Conservation (phyloP, 2,888 invertebrate genomes). For the Oscheius myriophilus region DNA sequence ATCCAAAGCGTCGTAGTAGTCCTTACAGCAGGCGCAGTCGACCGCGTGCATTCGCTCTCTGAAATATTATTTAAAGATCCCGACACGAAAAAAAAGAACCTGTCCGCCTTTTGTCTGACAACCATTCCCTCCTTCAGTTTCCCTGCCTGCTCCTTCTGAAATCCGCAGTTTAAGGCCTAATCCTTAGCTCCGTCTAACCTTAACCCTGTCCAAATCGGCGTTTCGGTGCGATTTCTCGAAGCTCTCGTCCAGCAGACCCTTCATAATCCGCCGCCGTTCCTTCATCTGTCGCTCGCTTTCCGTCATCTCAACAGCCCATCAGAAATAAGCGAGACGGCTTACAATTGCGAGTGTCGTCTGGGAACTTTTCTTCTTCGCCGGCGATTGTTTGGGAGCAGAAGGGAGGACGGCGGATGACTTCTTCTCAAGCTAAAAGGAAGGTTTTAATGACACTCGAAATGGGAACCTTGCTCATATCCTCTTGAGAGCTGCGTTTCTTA, state of each 20-base stretch:
- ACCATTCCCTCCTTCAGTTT: conserved; percentile 9
- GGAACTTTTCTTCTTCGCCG: too few relatives aligned
- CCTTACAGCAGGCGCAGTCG: conserved; percentile 54
- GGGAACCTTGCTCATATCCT: too few relatives aligned
- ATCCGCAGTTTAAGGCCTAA: background rate
- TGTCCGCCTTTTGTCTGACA: conserved; percentile 16
- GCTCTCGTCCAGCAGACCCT: conserved; percentile 9
- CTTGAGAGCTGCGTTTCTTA: too few relatives aligned
- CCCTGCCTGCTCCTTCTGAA: conserved; percentile 7
- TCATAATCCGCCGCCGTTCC: conserved; percentile 7
- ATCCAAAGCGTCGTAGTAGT: conserved; percentile 56
- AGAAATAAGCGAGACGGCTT: background rate
- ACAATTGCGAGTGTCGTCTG: too few relatives aligned
- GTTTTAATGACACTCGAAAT: too few relatives aligned
- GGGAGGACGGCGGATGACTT: too few relatives aligned
- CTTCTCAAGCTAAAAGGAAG: too few relatives aligned
- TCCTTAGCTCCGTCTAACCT: background rate
- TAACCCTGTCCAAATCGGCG: too few relatives aligned
- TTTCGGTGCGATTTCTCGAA: conserved; percentile 4
- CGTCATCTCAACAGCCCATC: background rate
- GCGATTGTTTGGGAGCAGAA: too few relatives aligned
- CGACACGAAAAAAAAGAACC: background rate
- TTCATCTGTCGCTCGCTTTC: background rate
- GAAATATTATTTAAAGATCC: background rate
- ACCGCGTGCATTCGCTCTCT: conserved; percentile 45